Conservation (phyloP, 2,888 invertebrate genomes). For the Amiota mariae region DNA sequence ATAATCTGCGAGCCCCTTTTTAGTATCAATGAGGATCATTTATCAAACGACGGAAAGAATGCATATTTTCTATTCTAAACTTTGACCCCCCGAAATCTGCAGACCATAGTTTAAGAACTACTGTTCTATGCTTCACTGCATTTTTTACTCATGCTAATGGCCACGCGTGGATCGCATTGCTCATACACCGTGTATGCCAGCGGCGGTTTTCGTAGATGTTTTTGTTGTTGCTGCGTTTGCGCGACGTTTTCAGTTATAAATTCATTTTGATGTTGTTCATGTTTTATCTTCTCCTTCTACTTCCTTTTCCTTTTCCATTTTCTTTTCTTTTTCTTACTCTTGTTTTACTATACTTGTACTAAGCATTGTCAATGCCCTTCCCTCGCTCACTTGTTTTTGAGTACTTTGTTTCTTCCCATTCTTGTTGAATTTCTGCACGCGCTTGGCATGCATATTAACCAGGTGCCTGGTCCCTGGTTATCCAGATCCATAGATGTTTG, state of each 20-base stretch:
- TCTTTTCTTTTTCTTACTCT: background rate
- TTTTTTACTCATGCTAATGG: background rate
- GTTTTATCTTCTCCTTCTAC: background rate
- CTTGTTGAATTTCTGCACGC: background rate
- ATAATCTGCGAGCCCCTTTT: too few relatives aligned
- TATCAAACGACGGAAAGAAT: too few relatives aligned
- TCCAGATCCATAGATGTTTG: background rate
- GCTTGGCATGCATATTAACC: slow-evolving; percentile 21
- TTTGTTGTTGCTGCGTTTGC: slow-evolving; percentile 1
- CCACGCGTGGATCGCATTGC: slow-evolving; percentile 3
- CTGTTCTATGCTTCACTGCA: background rate
- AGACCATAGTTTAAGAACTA: background rate
- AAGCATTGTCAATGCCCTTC: too few relatives aligned
- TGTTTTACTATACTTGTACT: background rate
- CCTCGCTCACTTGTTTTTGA: too few relatives aligned
- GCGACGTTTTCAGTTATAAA: slow-evolving; percentile 7
- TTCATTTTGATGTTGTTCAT: slow-evolving; percentile 22
- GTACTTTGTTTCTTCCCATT: too few relatives aligned
- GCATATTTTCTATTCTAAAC: too few relatives aligned
- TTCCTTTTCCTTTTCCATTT: background rate
- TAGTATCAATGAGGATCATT: too few relatives aligned
- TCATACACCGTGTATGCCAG: slow-evolving; percentile 10
- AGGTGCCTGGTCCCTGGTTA: slow-evolving; percentile 1
- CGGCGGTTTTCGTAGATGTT: background rate
- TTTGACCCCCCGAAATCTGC: background rate